Evolutionary conservation across 2,888 invertebrate genomes (phyloP), one percentile per base, ranked within the genome.

Genomic region (Scaeva pyrastri): DNA sequence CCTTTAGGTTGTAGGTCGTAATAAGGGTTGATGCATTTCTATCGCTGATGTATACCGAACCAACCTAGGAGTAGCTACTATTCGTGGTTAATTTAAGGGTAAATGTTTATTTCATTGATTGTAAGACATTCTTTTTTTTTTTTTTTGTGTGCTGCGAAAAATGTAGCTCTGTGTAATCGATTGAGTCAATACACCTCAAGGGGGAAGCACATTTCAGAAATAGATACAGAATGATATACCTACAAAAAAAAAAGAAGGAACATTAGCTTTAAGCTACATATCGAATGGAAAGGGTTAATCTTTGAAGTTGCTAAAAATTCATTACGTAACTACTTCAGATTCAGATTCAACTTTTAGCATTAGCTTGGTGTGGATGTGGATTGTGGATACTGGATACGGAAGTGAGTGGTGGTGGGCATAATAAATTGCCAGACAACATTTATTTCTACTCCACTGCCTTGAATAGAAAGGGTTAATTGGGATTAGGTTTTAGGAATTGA

Each of bases 1-100:
- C 43, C 26, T 58, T 21, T 31, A 2, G 11, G 23, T 45, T 14
- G 26, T 19, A 10, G 14, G 52, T 5, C 1, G 7, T 39, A 41
- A 41, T 56, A 31, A 55, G 62, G 74, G 74, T 73, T 60, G 73
- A 16, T 43, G 68, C 68, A 68, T 39, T 68, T 52, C 52, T 68
- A 52, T 68, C 50, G 36, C 1, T 50, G 50, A 21, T 16, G 6
- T 10, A 3, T 36, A 39, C 39, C 39, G 8, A 0, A 11, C n/a
- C n/a, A n/a, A n/a, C n/a, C n/a, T n/a, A n/a, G n/a, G n/a, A n/a
- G n/a, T 11, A 10, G 12, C 10, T 21, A 21, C 77, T 56, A 71
- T 86, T 86, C 86, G 86, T 86, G 86, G 86, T 86, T 78, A 86
- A 86, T 78, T 86, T 86, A 82, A 78, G 86, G 86, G 77, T 74